phyloP scores from a whole-genome alignment of 2,888 invertebrate species.

The Nasonovia ribisnigri region DNA sequence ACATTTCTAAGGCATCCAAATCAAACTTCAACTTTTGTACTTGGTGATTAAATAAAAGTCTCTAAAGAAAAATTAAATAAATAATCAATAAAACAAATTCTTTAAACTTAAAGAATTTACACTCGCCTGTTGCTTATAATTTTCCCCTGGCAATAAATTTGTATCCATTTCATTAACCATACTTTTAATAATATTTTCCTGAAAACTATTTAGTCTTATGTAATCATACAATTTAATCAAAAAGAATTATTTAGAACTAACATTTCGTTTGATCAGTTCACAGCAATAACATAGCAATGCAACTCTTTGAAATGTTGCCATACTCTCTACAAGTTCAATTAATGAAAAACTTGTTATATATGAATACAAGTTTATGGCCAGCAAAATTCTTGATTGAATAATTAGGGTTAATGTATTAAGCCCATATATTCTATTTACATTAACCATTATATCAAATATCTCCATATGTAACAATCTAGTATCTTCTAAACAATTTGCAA shows the following conservation, averaged over 20 bases:
- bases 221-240: not conserved
- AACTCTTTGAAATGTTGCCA: constrained; percentile 49
- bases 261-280: constrained; percentile 61
- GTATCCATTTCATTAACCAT: constrained; percentile 59
- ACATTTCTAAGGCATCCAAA: constrained; percentile 60
- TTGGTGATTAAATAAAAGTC: constrained; percentile 57
- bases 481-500: constrained; percentile 58
- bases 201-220: constrained; percentile 31
- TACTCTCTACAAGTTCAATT: constrained; percentile 47
- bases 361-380: constrained; percentile 51
- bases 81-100: not conserved
- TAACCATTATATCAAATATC: constrained; percentile 54
- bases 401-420: constrained; percentile 41
- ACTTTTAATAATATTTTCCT: constrained; percentile 56
- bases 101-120: not conserved
- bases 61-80: constrained; percentile 31
- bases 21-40: constrained; percentile 56
- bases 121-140: constrained; percentile 54
- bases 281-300: constrained; percentile 55
- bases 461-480: constrained; percentile 56
- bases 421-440: constrained; percentile 50
- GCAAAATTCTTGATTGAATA: constrained; percentile 60
- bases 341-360: constrained; percentile 50
- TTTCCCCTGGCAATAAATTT: constrained; percentile 52
- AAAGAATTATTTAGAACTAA: constrained; percentile 3